A percentile compares a stretch with the other conserved stretches of the same genome.
Conservation (phyloP, 2,113 vertebrate species). For the Pica pica region DNA sequence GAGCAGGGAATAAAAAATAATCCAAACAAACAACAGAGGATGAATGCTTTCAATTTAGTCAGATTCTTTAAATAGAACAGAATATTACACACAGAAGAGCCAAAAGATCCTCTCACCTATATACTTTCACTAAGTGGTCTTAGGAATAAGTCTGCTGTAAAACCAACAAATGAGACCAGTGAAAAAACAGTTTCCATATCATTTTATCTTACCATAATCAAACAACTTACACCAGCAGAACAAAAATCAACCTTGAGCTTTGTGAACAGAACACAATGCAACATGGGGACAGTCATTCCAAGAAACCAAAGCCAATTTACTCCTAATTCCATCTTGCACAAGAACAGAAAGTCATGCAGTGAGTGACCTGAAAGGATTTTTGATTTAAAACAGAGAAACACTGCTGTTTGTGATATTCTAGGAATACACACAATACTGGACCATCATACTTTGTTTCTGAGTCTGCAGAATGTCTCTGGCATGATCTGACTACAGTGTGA, state of each 20-base stretch:
- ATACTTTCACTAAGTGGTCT: background rate
- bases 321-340: conserved; percentile 2
- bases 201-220: background rate
- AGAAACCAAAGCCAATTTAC: conserved; percentile 21
- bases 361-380: background rate
- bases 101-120: background rate
- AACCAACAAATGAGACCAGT: background rate
- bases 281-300: background rate
- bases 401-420: background rate
- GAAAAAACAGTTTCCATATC: background rate
- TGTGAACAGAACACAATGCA: background rate
- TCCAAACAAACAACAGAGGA: background rate
- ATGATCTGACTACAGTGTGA: background rate
- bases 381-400: background rate
- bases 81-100: background rate
- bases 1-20: background rate
- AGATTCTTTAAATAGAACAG: background rate
- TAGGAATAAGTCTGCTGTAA: background rate
- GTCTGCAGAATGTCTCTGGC: background rate
- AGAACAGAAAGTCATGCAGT: background rate
- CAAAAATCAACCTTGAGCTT: conserved; percentile 22
- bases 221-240: background rate
- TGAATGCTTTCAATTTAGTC: background rate
- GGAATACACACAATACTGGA: background rate
- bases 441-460: background rate